Evolutionary conservation across 2,888 invertebrate species (phyloP), one percentile per base, ranked within the genome.

Genomic region (Anticlea derivata): DNA sequence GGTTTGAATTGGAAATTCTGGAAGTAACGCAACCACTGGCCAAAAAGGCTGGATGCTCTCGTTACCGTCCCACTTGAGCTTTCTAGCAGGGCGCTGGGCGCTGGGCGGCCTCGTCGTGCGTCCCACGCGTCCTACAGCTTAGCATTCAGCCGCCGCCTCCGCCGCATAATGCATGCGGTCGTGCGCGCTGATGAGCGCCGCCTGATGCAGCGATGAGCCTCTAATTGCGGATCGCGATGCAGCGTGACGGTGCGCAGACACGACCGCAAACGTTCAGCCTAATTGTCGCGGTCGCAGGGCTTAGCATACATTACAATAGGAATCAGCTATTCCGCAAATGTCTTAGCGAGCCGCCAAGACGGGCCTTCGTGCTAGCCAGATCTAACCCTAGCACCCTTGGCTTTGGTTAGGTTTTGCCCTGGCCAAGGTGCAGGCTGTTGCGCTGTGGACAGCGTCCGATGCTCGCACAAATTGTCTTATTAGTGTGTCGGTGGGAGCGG

Each of bases 291-390:
- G 86, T 82, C 76, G 68, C 78, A 63, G 66, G 72, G 74, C 69
- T 88, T 86, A 79, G 73, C 89, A 89, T 88, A 84, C 80, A 87
- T 89, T 87, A 85, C 80, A 81, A 87, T 85, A 79, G 69, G 64
- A 80, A 86, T 85, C 77, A 80, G 73, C 76, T 65, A 76, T 75
- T 75, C 78, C 64, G 64, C 61, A 66, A 68, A 71, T 70, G 86
- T 86, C 87, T 87, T 79, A 70, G 71, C 65, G 58, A 61, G 58
- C 65, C 55, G 68, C 63, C 62, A 69, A 80, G 78, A 73, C 72
- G 60, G 27, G 37, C 17, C 11, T 13, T 5, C 22, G 33, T 39
- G 52, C 47, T 33, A 23, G 7, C 48, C 62, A 58, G 75, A 60
- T 66, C 41, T 66, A 51, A 52, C 46, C 65, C 63, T 55, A 74